Evolutionary conservation across 37 sponge, comb jelly and placozoan species (phyloP).

Genomic region (Amphimedon queenslandica): DNA sequence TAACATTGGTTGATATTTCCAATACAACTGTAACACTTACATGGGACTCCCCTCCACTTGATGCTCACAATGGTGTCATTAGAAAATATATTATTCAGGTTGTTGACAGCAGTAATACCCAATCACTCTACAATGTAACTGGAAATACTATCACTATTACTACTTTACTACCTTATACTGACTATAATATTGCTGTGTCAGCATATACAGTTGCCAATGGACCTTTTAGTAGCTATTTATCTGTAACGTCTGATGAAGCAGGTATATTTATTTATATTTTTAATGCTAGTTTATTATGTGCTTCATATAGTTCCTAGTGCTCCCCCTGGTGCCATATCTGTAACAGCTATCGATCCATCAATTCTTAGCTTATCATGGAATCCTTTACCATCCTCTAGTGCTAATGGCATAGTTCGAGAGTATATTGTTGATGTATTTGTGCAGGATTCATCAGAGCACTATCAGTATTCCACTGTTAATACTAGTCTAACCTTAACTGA

Average conservation of each 20-base stretch:
- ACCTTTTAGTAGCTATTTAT: slow-evolving; percentile 2
- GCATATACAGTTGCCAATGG: slow-evolving; percentile 32
- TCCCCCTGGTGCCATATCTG: not conserved
- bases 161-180: slow-evolving; percentile 25
- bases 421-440: not conserved
- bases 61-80: slow-evolving; percentile 48
- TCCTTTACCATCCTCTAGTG: not conserved
- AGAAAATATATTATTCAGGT: slow-evolving; percentile 10
- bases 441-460: not conserved
- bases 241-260: slow-evolving; percentile 15
- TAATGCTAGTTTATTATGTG: not conserved
- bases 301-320: not conserved
- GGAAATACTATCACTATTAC: slow-evolving; percentile 1
- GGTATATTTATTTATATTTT: slow-evolving; percentile 13
- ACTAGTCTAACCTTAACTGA: not conserved
- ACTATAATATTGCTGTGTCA: slow-evolving; percentile 6
- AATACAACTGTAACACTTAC: slow-evolving; percentile 1
- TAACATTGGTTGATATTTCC: not conserved
- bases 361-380: not conserved
- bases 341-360: not conserved
- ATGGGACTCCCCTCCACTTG: slow-evolving; percentile 22
- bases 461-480: not conserved
- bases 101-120: not conserved
- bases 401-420: not conserved
- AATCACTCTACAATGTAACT: not conserved